Evolutionary conservation across 1,140 invertebrate genomes (phyloP).

Genomic region (Drosophila bipectinata): DNA sequence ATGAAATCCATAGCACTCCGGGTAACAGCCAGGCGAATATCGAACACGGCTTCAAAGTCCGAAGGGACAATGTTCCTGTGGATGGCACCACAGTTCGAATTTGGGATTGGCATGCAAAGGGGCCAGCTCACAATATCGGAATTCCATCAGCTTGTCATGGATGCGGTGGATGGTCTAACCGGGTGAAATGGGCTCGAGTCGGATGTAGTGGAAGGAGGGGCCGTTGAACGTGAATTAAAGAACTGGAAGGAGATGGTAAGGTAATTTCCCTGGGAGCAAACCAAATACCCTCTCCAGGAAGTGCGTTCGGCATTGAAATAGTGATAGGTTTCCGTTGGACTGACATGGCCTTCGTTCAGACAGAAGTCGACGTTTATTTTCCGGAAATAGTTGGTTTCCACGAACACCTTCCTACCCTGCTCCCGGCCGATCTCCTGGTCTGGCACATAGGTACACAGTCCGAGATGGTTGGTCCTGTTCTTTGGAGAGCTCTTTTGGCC

Average conservation of each 20-base stretch:
- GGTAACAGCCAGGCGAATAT: constrained; percentile 90
- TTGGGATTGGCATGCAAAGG: not conserved
- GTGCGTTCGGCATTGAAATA: not conserved
- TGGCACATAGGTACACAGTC: no score
- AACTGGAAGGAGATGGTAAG: not conserved
- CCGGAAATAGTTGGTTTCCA: no score
- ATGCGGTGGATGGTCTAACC: not conserved
- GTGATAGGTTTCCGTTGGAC: not conserved
- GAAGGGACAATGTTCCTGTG: constrained; percentile 95
- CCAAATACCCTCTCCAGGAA: not conserved
- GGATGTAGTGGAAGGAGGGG: not conserved
- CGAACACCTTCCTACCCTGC: no score
- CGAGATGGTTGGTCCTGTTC: no score
- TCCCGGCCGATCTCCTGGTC: no score
- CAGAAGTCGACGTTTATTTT: no score
- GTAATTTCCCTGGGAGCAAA: not conserved
- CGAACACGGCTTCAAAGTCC: constrained; percentile 86
- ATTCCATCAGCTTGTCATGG: not conserved
- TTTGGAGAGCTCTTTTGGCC: no score
- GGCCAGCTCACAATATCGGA: not conserved
- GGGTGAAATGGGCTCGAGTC: not conserved
- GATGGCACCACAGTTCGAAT: constrained; percentile 89
- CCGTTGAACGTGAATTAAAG: not conserved
- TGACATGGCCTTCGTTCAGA: constrained; percentile 91
- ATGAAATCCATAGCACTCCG: constrained; percentile 85